Evolutionary conservation across 2,113 vertebrate genomes (phyloP).

Genomic region (Paramisgurnus dabryanus): DNA sequence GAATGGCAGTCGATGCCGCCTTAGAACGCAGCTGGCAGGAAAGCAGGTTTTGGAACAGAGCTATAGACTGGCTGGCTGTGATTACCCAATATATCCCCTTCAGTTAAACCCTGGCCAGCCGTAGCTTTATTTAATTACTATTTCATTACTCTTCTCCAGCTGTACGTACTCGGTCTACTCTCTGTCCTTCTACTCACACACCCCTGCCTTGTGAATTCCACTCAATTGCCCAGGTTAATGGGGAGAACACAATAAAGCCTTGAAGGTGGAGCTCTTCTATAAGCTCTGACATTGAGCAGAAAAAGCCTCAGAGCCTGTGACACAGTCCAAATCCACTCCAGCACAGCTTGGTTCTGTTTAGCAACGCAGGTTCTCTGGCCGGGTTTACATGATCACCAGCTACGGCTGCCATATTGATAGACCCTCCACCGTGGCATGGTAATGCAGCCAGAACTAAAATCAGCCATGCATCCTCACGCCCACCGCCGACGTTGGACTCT

Average conservation of each 20-base stretch:
- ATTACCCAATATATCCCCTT: constrained; percentile 39
- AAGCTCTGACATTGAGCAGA: constrained; percentile 19
- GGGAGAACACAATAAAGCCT: constrained; percentile 43
- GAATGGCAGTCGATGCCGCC: neutral
- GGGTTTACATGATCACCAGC: constrained; percentile 22
- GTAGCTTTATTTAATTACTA: constrained; percentile 52
- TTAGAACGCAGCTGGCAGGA: neutral
- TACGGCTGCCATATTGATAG: constrained; percentile 20
- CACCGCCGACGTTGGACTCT: constrained; percentile 30
- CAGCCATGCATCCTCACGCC: constrained; percentile 21
- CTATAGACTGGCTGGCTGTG: neutral
- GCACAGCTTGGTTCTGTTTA: constrained; percentile 29
- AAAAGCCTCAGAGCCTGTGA: constrained; percentile 24
- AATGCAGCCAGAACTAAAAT: constrained; percentile 37
- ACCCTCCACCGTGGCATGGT: constrained; percentile 31
- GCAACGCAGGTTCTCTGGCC: neutral
- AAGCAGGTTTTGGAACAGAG: neutral
- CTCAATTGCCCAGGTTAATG: constrained; percentile 57
- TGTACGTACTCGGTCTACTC: constrained; percentile 18
- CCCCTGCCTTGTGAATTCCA: constrained; percentile 45
- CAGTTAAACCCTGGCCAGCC: constrained; percentile 41
- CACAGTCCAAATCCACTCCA: neutral
- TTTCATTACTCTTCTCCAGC: constrained; percentile 51
- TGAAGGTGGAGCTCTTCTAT: constrained; percentile 37
- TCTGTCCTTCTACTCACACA: constrained; percentile 36